Percentiles rank a stretch among this genome's conserved stretches.
Evolutionary conservation across 1,140 invertebrate species (phyloP).

Genomic region (Drepana arcuata): DNA sequence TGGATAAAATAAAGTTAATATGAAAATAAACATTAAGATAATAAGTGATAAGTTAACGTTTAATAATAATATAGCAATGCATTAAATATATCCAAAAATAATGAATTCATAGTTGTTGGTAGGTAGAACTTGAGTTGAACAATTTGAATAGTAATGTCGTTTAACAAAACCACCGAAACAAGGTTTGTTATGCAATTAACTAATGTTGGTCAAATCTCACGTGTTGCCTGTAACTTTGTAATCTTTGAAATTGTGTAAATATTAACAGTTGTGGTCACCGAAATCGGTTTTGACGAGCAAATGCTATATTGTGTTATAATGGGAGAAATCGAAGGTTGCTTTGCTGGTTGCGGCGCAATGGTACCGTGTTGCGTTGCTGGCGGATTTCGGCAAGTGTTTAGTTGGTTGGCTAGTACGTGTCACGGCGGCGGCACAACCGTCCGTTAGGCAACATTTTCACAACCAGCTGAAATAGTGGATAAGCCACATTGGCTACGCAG

Average conservation of each 20-base stretch:
- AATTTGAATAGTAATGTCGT: conserved; percentile 16
- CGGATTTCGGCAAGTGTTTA: conserved; percentile 24
- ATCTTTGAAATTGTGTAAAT: conserved; percentile 13
- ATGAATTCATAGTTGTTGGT: no score
- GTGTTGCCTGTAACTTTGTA: no score
- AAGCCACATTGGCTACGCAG: conserved; percentile 30
- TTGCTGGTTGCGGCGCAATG: conserved; percentile 17
- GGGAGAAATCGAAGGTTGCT: conserved; percentile 49
- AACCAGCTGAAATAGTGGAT: conserved; percentile 44
- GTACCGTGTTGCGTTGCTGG: conserved; percentile 29
- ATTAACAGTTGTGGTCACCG: conserved; percentile 11
- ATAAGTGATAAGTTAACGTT: no score
- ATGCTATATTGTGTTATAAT: conserved; percentile 37
- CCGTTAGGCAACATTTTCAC: conserved; percentile 41
- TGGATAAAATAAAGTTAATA: no score
- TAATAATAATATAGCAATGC: no score
- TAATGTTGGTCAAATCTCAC: no score
- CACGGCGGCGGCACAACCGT: conserved; percentile 18
- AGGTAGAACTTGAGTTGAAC: not conserved
- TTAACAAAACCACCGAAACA: conserved; percentile 12
- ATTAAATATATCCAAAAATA: no score
- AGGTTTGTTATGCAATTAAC: conserved; percentile 10
- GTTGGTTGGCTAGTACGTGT: conserved; percentile 16
- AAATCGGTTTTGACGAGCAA: conserved; percentile 44
- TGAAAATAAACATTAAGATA: no score